A percentile compares a stretch with the other conserved stretches of the same genome.
phyloP scores from a whole-genome alignment of 1,140 invertebrate genomes.

The Heliconius nattereri region DNA sequence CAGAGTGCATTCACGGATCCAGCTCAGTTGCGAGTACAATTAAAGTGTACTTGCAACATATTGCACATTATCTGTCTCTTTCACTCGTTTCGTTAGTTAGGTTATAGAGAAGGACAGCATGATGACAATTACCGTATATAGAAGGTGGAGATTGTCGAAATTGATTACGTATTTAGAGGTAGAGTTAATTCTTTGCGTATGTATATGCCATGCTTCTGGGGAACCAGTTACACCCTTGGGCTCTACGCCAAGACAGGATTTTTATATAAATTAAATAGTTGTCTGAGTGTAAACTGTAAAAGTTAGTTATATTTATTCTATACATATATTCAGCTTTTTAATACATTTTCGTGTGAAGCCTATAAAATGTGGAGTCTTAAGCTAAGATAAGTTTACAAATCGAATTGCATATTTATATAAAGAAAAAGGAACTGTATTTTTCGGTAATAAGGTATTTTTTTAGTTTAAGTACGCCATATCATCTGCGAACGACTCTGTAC shows the following conservation, averaged over 20 bases:
- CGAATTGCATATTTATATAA: neutral
- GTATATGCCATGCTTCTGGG: no score
- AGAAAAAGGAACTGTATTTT: neutral
- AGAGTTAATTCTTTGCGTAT: no score
- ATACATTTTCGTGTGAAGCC: neutral
- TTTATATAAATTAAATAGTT: no score
- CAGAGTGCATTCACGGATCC: conserved; percentile 41
- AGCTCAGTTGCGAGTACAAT: conserved; percentile 48
- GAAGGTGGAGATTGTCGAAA: neutral
- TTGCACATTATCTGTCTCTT: conserved; percentile 41
- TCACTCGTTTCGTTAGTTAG: conserved; percentile 30
- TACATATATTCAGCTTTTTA: neutral
- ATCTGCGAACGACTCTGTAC: neutral
- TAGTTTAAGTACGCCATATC: neutral
- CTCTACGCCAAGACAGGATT: no score
- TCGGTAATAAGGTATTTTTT: neutral
- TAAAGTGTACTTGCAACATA: conserved; percentile 57
- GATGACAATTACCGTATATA: neutral
- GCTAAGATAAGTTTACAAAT: neutral
- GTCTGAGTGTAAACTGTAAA: no score
- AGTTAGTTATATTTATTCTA: no score
- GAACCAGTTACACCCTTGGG: no score
- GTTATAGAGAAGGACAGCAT: conserved; percentile 2
- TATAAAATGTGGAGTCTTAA: neutral
- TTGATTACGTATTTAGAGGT: neutral